Base-by-base conservation (phyloP, 1,140 invertebrate genomes). In the Ephestia elutella region DNA sequence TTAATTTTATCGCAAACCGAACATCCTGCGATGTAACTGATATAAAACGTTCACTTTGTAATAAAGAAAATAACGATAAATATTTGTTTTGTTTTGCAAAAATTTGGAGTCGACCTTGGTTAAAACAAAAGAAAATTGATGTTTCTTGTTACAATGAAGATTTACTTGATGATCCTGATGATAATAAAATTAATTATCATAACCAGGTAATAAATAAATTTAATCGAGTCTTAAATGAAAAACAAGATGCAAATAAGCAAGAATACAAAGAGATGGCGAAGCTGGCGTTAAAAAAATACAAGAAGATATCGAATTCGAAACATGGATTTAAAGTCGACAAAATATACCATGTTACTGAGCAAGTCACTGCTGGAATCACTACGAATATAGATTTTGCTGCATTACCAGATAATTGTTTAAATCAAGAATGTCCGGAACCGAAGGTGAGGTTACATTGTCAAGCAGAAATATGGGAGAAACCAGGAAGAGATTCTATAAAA, bases 31-130 rank as follows among this genome's bases (percentile, higher is more conserved):
- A 21, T 10, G 13, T 15, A 25, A 57, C 60, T 48, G 50, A 54
- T 38, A 28, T 55, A 10, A 49, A 65, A 57, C 20, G 50, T 25
- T 28, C 35, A 44, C 56, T 44, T 17, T 59, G 55, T 56, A 60
- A 59, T 7, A 10, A 49, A 44, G 51, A 9, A 10, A 44, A 44
- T 44, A 10, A 44, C n/a, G 7, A 44, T 17, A 44, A 44, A n/a
- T 44, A 44, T 15, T 44, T 44, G 7, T 15, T 15, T 15, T 44
- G 38, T 7, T 44, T 44, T 44, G n/a, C 38, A 3, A 44, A 69
- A 65, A 72, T 82, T 54, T 80, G 71, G 73, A 50, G 60, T 30
- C 68, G 62, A 5, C 70, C 75, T 20, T 82, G 76, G 78, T 57
- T 71, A 56, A 58, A 55, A 44, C 54, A 38, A 20, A 69, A 74